Evolutionary conservation across 2,888 invertebrate genomes (phyloP).

Genomic region (Lasius fuliginosus): DNA sequence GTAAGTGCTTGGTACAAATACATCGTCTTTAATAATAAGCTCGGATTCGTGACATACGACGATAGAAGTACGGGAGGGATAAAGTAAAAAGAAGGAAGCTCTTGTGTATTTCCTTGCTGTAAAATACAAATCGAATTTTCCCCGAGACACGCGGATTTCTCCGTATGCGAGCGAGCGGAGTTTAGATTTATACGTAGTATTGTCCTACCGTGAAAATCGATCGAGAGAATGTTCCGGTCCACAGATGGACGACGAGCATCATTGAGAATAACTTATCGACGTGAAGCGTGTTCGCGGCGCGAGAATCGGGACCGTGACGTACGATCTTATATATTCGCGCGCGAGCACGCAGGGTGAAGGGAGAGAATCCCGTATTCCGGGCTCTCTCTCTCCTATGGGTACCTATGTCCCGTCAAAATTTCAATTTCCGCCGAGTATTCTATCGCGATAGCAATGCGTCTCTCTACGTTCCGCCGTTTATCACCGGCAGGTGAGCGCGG

Average conservation of each 20-base stretch:
- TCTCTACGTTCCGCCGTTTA: constrained; percentile 76
- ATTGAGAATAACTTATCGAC: constrained; percentile 80
- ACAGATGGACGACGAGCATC: constrained; percentile 77
- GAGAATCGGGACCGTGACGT: constrained; percentile 69
- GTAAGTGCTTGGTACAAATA: constrained; percentile 88
- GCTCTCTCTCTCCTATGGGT: constrained; percentile 66
- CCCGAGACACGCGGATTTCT: background rate
- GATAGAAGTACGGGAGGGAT: background rate
- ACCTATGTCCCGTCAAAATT: constrained; percentile 81
- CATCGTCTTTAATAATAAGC: constrained; percentile 23
- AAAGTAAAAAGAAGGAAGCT: background rate
- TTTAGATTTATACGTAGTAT: constrained; percentile 54
- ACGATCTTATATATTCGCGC: constrained; percentile 70
- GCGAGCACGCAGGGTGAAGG: background rate
- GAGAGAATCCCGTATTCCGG: constrained; percentile 38
- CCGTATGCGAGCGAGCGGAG: background rate
- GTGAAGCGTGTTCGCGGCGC: constrained; percentile 70
- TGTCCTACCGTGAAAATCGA: constrained; percentile 73
- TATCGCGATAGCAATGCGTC: constrained; percentile 80
- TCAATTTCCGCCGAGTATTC: constrained; percentile 83
- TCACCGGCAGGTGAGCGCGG: constrained; percentile 71
- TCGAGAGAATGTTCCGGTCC: constrained; percentile 65
- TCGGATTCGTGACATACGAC: background rate
- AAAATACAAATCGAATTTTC: constrained; percentile 17
- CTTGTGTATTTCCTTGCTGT: background rate